Evolutionary conservation across 2,797 vertebrate genomes (phyloP).

Genomic region (Coregonus suidteri): DNA sequence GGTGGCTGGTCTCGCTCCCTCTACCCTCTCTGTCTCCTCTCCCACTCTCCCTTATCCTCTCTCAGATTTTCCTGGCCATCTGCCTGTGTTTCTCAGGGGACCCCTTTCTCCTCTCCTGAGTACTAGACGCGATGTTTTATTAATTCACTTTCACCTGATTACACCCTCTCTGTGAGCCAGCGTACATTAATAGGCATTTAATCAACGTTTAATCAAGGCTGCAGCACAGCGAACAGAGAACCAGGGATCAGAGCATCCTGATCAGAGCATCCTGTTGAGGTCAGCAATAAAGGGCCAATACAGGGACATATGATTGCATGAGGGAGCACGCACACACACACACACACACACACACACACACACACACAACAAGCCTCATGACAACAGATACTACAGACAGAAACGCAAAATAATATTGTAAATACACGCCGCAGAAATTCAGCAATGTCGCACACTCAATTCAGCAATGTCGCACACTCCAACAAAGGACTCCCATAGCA

Average conservation of each 20-base stretch:
- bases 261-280: constrained; percentile 49
- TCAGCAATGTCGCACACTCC: neutral
- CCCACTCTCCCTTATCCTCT: constrained; percentile 52
- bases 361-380: constrained; percentile 22
- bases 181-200: constrained; percentile 78
- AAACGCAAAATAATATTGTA: neutral
- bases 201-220: constrained; percentile 69
- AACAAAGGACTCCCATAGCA: constrained; percentile 67
- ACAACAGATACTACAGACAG: neutral
- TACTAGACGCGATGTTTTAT: constrained; percentile 70
- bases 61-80: constrained; percentile 65
- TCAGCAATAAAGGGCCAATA: constrained; percentile 36
- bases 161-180: constrained; percentile 61
- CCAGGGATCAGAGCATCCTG: constrained; percentile 30
- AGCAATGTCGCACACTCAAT: neutral
- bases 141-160: constrained; percentile 79
- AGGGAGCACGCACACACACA: neutral
- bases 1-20: constrained; percentile 62
- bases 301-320: neutral
- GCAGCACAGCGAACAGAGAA: constrained; percentile 40
- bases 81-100: constrained; percentile 67
- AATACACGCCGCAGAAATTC: neutral
- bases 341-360: constrained; percentile 59
- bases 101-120: constrained; percentile 54
- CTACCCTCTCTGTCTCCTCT: constrained; percentile 24